These are phyloP conservation scores for Drosophila azteca DNA, from an alignment of 1,140 invertebrate species.

Conservation along the genomic window DNA sequence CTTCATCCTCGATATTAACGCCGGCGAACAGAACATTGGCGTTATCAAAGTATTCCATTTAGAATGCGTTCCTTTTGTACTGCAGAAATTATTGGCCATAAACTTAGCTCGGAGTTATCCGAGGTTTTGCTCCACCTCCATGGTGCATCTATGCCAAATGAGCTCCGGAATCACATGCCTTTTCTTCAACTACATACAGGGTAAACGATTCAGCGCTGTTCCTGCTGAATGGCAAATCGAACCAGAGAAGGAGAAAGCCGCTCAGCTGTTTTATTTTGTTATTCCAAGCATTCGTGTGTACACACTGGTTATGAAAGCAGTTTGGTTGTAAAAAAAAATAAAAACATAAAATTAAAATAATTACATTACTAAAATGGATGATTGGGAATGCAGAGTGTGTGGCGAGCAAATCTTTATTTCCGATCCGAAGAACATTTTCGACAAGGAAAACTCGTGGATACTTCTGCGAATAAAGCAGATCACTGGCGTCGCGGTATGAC, in stretches of 20 bases:
- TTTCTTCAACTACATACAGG: conserved; percentile 37
- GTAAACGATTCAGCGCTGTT: conserved; percentile 7
- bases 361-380: conserved; percentile 7
- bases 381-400: conserved; percentile 46
- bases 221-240: conserved; percentile 13
- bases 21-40: neutral
- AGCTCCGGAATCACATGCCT: conserved; percentile 40
- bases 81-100: conserved; percentile 37
- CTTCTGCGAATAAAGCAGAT: conserved; percentile 37
- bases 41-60: neutral
- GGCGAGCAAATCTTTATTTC: conserved; percentile 49
- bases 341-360: neutral
- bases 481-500: conserved; percentile 51
- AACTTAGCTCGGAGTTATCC: conserved; percentile 47
- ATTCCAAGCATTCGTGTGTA: neutral
- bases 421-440: conserved; percentile 59
- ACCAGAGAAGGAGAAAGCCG: conserved; percentile 8
- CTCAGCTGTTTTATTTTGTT: neutral
- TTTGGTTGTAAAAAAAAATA: neutral
- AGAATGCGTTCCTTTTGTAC: conserved; percentile 1
- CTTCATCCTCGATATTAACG: neutral
- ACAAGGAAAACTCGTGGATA: conserved; percentile 34
- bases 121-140: conserved; percentile 27
- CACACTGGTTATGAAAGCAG: neutral
- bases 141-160: conserved; percentile 49